Evolutionary conservation across 2,113 vertebrate species (phyloP).

Genomic region (Rattus rattus): DNA sequence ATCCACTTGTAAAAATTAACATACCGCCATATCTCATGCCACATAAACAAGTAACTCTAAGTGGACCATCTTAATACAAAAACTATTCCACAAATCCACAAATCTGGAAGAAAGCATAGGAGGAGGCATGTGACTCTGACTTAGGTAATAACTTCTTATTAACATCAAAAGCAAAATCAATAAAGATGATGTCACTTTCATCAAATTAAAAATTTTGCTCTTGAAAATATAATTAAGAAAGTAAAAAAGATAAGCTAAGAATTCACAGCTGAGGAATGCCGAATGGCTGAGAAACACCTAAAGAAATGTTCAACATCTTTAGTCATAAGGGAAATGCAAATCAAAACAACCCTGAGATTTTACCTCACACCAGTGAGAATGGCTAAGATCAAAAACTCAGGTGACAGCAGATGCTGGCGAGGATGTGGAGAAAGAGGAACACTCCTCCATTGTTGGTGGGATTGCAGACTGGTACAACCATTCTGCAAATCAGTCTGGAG

Average conservation of each 20-base stretch:
- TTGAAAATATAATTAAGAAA: conserved; percentile 43
- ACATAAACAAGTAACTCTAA: conserved; percentile 29
- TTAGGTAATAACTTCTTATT: conserved; percentile 14
- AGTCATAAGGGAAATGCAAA: no score
- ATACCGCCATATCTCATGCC: not conserved
- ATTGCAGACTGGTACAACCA: no score
- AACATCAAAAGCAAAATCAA: conserved; percentile 24
- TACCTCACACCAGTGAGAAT: no score
- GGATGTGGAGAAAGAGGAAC: no score
- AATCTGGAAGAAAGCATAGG: not conserved
- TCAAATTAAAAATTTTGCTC: not conserved
- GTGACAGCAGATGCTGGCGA: no score
- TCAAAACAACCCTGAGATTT: no score
- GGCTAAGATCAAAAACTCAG: no score
- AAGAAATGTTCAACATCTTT: no score
- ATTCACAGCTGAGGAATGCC: no score
- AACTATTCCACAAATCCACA: not conserved
- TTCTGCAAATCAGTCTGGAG: no score
- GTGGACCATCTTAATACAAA: not conserved
- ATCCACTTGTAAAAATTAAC: not conserved
- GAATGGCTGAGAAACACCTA: no score
- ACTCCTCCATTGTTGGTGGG: no score
- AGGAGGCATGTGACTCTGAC: not conserved
- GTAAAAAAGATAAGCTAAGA: conserved; percentile 24
- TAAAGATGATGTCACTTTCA: not conserved